These are phyloP conservation scores for Andrena marginata DNA, from an alignment of 2,888 invertebrate species.

Conservation along the genomic window DNA sequence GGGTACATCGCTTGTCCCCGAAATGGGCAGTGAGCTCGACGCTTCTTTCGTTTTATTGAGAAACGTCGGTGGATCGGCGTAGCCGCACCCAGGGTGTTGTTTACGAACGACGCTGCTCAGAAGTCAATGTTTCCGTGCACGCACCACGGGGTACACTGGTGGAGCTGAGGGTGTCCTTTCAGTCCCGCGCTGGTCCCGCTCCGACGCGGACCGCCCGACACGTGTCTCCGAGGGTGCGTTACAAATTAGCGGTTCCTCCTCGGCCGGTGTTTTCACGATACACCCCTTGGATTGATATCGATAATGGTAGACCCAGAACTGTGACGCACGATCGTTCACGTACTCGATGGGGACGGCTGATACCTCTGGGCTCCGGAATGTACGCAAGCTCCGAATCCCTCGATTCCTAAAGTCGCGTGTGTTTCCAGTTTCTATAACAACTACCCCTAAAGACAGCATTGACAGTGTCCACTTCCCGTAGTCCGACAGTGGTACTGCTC, in stretches of 20 bases:
- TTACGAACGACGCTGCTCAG: background rate
- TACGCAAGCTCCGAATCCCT: too few species aligned
- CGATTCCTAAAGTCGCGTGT: too few species aligned
- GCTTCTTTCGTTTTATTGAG: background rate
- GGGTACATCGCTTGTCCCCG: background rate
- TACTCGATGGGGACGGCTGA: background rate
- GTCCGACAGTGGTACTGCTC: too few species aligned
- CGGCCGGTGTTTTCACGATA: background rate
- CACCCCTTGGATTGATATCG: background rate
- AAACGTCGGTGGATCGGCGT: background rate
- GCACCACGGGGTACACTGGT: background rate
- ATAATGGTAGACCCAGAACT: background rate
- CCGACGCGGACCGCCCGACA: background rate
- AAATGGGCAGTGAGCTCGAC: background rate
- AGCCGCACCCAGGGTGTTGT: background rate
- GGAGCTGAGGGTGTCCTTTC: background rate
- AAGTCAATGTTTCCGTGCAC: background rate
- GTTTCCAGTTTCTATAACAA: too few species aligned
- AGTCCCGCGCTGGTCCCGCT: background rate
- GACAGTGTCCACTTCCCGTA: too few species aligned
- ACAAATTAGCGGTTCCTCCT: background rate
- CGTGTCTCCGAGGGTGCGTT: background rate
- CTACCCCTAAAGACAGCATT: too few species aligned
- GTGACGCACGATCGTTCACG: background rate
- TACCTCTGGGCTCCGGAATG: too few species aligned